Evolutionary conservation across 30 jellyfish, hydroid and myxozoan genomes (phyloP).

Genomic region (Sanderia malayensis): DNA sequence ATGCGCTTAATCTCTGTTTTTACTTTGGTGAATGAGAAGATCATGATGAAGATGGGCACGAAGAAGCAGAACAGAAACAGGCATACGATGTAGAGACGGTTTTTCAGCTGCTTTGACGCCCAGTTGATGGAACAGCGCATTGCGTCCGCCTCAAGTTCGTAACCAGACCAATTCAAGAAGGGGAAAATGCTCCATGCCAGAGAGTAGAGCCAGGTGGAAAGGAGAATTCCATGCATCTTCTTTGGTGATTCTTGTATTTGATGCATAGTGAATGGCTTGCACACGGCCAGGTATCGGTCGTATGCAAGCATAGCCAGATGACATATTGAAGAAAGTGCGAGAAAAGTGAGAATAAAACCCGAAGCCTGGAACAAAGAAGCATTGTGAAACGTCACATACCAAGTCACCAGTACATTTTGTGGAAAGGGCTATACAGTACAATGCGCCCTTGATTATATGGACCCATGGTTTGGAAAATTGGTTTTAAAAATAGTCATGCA

Average conservation of each 20-base stretch:
- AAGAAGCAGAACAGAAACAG: constrained; percentile 44
- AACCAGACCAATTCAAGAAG: constrained; percentile 57
- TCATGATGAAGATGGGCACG: constrained; percentile 54
- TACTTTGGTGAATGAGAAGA: constrained; percentile 27
- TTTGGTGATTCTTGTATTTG: constrained; percentile 19
- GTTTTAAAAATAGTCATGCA: too few species aligned
- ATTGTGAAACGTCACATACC: too few species aligned
- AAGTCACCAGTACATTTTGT: too few species aligned
- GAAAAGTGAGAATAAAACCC: constrained; percentile 56
- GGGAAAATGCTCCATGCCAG: constrained; percentile 69
- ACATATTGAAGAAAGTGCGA: constrained; percentile 54
- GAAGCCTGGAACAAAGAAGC: constrained; percentile 45
- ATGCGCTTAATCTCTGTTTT: constrained; percentile 25
- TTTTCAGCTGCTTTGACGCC: constrained; percentile 25
- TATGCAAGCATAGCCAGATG: constrained; percentile 53
- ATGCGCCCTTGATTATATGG: too few species aligned
- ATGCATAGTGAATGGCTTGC: constrained; percentile 58
- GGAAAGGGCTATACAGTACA: too few species aligned
- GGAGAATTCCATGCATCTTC: not conserved
- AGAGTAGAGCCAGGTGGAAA: constrained; percentile 49
- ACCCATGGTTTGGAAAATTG: too few species aligned
- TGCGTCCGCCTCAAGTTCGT: constrained; percentile 45
- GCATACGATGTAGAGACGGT: constrained; percentile 33
- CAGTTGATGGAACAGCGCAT: constrained; percentile 71
- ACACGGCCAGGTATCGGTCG: constrained; percentile 60